Base-by-base conservation (phyloP, 2,888 invertebrate species). In the Lagria hirta region DNA sequence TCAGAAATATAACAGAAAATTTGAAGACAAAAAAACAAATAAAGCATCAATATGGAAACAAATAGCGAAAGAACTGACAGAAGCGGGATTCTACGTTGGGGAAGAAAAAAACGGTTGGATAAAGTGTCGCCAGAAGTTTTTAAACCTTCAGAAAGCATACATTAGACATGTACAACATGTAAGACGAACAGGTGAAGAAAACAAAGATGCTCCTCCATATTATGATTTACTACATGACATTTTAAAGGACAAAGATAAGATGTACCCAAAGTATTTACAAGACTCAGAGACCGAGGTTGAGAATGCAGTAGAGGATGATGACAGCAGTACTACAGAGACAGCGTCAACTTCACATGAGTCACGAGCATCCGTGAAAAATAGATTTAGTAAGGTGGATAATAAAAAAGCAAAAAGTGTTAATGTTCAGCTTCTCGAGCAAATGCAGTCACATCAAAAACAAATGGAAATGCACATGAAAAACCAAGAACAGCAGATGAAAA, bases 171-270 rank as follows among this genome's bases (percentile, higher is more conserved):
- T 34, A 16, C 15, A 1, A 10, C 34, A 34, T 15, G 4, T 24
- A 3, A 23, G 16, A 24, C 7, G 1, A 10, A 34, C 34, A 13
- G 34, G 34, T 1, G 24, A 14, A 15, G 10, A 34, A n/a, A 2
- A 1, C 1, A 34, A 6, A 16, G 14, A 24, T 3, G 24, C 34
- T 4, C 34, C 34, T 3, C 34, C 34, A n/a, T 34, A 16, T 24
- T 34, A 16, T 20, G 11, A 2, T 3, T 11, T 24, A 15, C 23
- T 34, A 17, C 15, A 34, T 14, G 11, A 15, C 2, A 16, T 24
- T 3, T 23, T 34, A 11, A 17, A 17, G 1, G 1, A 14, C 2
- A 34, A 34, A n/a, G 24, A 34, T 24, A 24, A 24, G 17, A 14
- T 23, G 1, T 3, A 8, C 10, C 34, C 34, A 2, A 8, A 10